Evolutionary conservation across 2,113 vertebrate species (phyloP), one percentile per base, ranked within the genome.

Genomic region (Ploceus nigricollis): DNA sequence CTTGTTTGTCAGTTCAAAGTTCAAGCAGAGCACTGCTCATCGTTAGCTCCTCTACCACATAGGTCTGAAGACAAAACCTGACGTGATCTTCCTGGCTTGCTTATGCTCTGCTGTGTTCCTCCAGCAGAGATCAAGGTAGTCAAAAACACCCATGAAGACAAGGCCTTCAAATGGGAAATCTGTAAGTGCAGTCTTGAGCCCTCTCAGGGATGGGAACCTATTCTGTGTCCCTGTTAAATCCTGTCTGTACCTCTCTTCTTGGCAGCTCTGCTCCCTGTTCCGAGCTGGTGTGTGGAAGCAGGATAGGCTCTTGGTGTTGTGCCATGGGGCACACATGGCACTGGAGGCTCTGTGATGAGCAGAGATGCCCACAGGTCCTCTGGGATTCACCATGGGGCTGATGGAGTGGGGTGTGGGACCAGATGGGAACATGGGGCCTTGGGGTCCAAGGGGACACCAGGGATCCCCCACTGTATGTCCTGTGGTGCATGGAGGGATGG

Each of bases 1-100:
- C 30, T 48, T 1, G 0, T 73, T 53, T 58, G 4, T 33, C 25
- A 19, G 33, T 58, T 24, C 5, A 0, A 60, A 66, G 66, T 15
- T 40, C 56, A 50, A 69, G 56, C 40, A 70, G 40, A 45, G 25
- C 23, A 2, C 23, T 31, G 57, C 23, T 88, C 42, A 31, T 61
- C 0, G 0, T n/a, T 50, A n/a, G 37, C 40, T 83, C 35, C 35
- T 70, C 56, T 37, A 11, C 10, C 28, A 28, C 6, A 1, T 1
- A 7, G 8, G 15, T 50, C 51, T 63, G 51, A 88, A 44, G 5
- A 24, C 13, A 10, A 24, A 61, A n/a, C 13, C 13, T 31, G n/a
- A 31, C 0, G 0, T 56, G 30, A 71, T 66, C 27, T 19, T 80
- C 30, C 50, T 66, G 27, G 12, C 30, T 66, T 76, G 61, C 23